phyloP scores from a whole-genome alignment of 2,113 vertebrate species.

The Antigone vipio region DNA sequence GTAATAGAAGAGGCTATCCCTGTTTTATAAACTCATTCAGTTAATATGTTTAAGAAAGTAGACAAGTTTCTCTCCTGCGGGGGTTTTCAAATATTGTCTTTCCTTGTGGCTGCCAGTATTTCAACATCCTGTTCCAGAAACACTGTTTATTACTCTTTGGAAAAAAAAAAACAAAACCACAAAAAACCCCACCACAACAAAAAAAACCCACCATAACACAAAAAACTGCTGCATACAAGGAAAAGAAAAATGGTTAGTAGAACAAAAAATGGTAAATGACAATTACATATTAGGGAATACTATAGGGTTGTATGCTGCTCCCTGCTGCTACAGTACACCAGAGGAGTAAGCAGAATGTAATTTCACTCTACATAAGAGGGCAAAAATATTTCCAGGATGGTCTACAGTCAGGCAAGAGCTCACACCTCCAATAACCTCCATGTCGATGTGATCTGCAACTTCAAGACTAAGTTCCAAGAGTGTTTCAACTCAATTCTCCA shows the following conservation, averaged over 20 bases:
- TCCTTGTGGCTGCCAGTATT: neutral
- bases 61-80: neutral
- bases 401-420: neutral
- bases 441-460: rapidly evolving
- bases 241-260: neutral
- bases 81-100: neutral
- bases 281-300: neutral
- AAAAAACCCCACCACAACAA: no score
- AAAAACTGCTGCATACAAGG: neutral
- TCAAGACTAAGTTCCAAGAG: neutral
- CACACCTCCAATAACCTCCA: neutral
- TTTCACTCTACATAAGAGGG: neutral
- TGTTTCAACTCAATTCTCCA: neutral
- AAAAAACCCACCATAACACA: neutral
- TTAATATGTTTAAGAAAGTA: constrained; percentile 11
- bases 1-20: neutral
- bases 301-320: neutral
- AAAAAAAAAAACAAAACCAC: no score
- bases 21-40: constrained; percentile 11
- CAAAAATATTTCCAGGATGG: neutral
- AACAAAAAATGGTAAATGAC: neutral
- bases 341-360: neutral
- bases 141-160: neutral
- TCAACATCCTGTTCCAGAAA: neutral
- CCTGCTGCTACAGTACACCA: neutral